Conservation (phyloP, 2,888 invertebrate genomes). For the Amiota minor region DNA sequence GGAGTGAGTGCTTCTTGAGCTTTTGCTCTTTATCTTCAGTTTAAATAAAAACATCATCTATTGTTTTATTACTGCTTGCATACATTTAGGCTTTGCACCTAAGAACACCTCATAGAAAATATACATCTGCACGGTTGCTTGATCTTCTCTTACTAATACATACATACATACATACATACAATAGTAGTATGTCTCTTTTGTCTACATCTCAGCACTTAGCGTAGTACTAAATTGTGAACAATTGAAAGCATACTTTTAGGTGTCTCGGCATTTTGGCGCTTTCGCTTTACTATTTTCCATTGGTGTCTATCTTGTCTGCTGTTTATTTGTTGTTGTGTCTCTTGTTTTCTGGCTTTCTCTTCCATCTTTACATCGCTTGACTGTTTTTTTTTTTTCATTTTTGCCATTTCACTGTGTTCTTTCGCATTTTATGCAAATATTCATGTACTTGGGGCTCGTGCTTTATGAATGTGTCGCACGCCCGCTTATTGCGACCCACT, state of each 20-base stretch:
- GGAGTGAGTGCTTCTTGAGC: no score
- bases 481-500: background rate
- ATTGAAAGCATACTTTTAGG: conserved; percentile 64
- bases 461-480: conserved; percentile 11
- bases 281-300: conserved; percentile 31
- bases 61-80: conserved; percentile 38
- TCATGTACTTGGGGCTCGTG: conserved; percentile 5
- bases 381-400: background rate
- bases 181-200: conserved; percentile 33
- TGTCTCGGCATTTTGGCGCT: conserved; percentile 54
- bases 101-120: conserved; percentile 35
- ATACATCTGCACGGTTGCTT: conserved; percentile 30
- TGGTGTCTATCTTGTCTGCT: conserved; percentile 4
- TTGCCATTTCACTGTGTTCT: conserved; percentile 17
- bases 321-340: conserved; percentile 13
- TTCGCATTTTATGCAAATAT: conserved; percentile 45
- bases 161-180: no score
- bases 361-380: background rate
- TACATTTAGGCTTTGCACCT: conserved; percentile 58
- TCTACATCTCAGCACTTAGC: conserved; percentile 47
- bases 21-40: no score
- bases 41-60: conserved; percentile 4
- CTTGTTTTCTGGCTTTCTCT: conserved; percentile 11
- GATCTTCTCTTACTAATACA: no score
- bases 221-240: conserved; percentile 61